Base-by-base conservation (phyloP, 2,113 vertebrate species). In the Actenoides hombroni region DNA sequence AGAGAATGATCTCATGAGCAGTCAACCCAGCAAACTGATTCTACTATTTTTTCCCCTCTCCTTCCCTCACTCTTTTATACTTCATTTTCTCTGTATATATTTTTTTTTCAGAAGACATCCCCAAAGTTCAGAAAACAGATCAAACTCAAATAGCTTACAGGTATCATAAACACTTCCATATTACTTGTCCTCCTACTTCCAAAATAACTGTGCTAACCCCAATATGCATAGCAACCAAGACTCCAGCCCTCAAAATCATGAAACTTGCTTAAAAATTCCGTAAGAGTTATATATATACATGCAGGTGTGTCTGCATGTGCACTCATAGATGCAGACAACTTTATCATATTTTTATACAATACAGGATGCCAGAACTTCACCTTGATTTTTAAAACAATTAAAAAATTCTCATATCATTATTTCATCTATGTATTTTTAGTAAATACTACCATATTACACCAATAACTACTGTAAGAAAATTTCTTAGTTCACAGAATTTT, bases 271-370 rank as follows among this genome's bases (percentile, higher is more conserved):
- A 13, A 73, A 83, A 71, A 67, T 13, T 37, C 15, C 23, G 4
- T 20, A 23, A 28, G 28, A 44, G 21, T 78, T 56, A 46, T 63
- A 49, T 76, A 31, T 26, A 79, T 21, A 49, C 13, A n/a, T 0
- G 4, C 13, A 60, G 29, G 19, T 37, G 2, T 37, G 48, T 12
- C 9, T 9, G 9, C 10, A 35, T 0, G 0, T 23, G 24, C 33
- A 26, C 19, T 75, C 2, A 0, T 2, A 46, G 33, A 48, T 16
- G 13, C 6, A 9, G 6, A 51, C 11, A 46, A 17, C 5, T 51
- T 71, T 40, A 57, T 14, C 4, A 26, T 44, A 51, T 10, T 82
- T 53, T 42, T 20, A 40, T 28, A 24, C 5, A 31, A 9, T 7
- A 56, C 5, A 51, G 54, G 78, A 78, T 49, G 11, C 2, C 44